Conservation (phyloP, 1,140 invertebrate genomes). For the Caerostris extrusa region DNA sequence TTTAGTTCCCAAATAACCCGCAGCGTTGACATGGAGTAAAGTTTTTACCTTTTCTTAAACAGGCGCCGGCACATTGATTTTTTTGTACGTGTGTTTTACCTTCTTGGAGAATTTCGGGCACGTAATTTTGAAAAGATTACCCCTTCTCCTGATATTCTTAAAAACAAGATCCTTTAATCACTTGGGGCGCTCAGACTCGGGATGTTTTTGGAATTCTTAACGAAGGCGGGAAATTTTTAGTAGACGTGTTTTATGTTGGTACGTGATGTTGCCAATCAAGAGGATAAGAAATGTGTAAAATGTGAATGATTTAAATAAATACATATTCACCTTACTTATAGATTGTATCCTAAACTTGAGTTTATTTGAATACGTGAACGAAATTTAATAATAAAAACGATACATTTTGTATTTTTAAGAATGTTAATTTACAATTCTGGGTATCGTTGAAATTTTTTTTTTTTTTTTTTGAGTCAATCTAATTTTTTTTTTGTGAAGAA, state of each 20-base stretch:
- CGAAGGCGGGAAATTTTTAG: background rate
- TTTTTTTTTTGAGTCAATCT: too few species aligned
- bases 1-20: slow-evolving; percentile 45
- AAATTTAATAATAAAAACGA: too few species aligned
- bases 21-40: slow-evolving; percentile 53
- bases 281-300: background rate
- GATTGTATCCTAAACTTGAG: too few species aligned
- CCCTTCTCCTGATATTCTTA: background rate
- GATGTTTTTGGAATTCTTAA: background rate
- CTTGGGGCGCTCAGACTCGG: background rate
- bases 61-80: background rate
- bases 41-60: slow-evolving; percentile 58
- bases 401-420: too few species aligned
- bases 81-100: background rate
- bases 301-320: slow-evolving; percentile 3
- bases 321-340: background rate
- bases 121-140: background rate
- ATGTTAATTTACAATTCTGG: too few species aligned
- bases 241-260: background rate
- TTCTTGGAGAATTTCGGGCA: background rate
- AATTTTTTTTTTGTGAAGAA: too few species aligned
- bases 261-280: background rate
- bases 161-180: slow-evolving; percentile 24
- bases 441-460: too few species aligned
- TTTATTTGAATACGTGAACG: too few species aligned